These are phyloP conservation scores for Chlorocebus sabaeus DNA, from an alignment of 2,113 vertebrate genomes.

Conservation along the genomic window DNA sequence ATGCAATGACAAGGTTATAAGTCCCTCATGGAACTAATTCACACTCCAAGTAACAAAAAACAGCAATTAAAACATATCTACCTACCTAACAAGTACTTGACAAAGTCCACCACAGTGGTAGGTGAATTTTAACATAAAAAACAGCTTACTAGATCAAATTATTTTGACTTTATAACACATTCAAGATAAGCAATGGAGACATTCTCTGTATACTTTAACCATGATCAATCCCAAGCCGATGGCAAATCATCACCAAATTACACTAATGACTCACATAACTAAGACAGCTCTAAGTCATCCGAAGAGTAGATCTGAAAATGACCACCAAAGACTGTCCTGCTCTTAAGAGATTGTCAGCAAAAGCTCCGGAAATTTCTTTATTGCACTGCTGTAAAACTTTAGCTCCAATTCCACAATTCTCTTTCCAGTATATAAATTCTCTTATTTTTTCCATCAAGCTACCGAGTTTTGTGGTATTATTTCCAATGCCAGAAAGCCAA, in stretches of 20 bases:
- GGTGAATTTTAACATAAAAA: conserved; percentile 1
- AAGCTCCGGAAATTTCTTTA: background rate
- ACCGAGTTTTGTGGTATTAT: conserved; percentile 32
- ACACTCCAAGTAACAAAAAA: background rate
- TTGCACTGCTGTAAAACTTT: background rate
- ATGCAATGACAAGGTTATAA: background rate
- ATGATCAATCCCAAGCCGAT: background rate
- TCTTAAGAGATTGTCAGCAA: background rate
- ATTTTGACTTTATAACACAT: background rate
- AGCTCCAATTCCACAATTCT: background rate
- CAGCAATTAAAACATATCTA: background rate
- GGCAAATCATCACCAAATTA: background rate
- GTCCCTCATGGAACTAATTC: background rate
- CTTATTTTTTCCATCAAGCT: conserved; percentile 51
- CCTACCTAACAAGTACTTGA: background rate
- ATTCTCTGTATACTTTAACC: background rate
- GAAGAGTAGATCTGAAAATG: background rate
- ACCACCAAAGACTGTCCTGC: background rate
- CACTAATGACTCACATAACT: background rate
- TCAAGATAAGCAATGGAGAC: background rate
- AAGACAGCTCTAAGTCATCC: background rate
- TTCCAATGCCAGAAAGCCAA: conserved; percentile 50
- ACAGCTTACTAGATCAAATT: background rate
- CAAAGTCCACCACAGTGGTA: background rate
- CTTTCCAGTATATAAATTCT: conserved; percentile 27